Evolutionary conservation across 2,113 vertebrate species (phyloP).

Genomic region (Pollachius pollachius): DNA sequence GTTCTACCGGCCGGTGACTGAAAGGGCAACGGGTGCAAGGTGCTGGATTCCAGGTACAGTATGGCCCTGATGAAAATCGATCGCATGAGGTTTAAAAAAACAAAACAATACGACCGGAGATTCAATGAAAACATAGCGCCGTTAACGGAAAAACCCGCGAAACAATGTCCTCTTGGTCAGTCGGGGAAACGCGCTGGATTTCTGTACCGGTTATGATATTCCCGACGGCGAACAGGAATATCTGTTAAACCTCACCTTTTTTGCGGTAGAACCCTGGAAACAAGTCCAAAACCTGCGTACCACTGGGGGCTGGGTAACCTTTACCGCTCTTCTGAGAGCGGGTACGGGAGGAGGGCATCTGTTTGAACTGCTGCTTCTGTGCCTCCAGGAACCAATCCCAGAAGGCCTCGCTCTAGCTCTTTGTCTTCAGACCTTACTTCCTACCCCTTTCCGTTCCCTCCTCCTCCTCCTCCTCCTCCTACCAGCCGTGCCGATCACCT

Average conservation of each 20-base stretch:
- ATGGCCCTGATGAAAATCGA: too few relatives aligned
- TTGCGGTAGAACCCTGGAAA: constrained; percentile 37
- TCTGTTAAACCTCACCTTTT: too few relatives aligned
- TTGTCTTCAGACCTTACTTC: constrained; percentile 19
- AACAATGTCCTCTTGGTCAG: too few relatives aligned
- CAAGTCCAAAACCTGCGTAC: constrained; percentile 37
- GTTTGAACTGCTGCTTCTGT: constrained; percentile 50
- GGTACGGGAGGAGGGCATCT: constrained; percentile 28
- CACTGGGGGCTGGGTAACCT: constrained; percentile 51
- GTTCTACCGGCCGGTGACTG: background rate
- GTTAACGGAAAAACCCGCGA: too few relatives aligned
- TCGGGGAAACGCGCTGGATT: too few relatives aligned
- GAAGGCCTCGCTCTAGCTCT: constrained; percentile 3
- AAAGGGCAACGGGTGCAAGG: too few relatives aligned
- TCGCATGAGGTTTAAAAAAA: too few relatives aligned
- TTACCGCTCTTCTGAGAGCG: constrained; percentile 40
- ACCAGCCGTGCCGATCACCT: constrained; percentile 16
- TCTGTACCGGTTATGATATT: too few relatives aligned
- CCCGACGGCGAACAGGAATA: too few relatives aligned
- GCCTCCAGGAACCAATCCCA: constrained; percentile 38
- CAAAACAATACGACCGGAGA: too few relatives aligned
- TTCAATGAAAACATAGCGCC: too few relatives aligned
- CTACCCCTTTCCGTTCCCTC: constrained; percentile 16
- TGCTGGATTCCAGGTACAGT: too few relatives aligned
- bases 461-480: constrained; percentile 31